A percentile compares a stretch with the other conserved stretches of the same genome.
phyloP scores from a whole-genome alignment of 2,113 vertebrate genomes.

The Myotis yumanensis region DNA sequence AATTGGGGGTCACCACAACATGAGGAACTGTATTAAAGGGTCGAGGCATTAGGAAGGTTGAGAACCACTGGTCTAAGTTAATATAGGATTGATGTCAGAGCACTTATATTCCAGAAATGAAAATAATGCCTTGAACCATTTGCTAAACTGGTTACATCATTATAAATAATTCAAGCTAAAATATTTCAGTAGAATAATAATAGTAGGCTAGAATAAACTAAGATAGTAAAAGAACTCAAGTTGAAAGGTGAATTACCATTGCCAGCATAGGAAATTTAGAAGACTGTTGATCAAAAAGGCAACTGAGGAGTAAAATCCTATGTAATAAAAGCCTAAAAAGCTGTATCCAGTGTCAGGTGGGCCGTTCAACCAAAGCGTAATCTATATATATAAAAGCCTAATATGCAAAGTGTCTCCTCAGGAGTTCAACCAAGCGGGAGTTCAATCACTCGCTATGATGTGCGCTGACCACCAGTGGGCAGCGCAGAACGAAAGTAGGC shows the following conservation, averaged over 20 bases:
- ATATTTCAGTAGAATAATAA: conserved; percentile 49
- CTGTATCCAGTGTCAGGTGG: too few relatives aligned
- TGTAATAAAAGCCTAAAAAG: too few relatives aligned
- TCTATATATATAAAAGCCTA: too few relatives aligned
- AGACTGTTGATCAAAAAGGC: conserved; percentile 12
- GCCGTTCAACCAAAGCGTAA: too few relatives aligned
- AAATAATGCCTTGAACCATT: background rate
- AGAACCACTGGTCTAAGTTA: background rate
- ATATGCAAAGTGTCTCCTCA: too few relatives aligned
- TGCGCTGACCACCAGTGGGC: too few relatives aligned
- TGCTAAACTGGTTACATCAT: conserved; percentile 12
- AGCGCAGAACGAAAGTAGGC: too few relatives aligned
- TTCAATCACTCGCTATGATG: too few relatives aligned
- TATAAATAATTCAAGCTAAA: conserved; percentile 57
- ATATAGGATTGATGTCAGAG: background rate
- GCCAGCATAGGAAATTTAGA: conserved; percentile 1
- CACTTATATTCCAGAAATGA: conserved; percentile 39
- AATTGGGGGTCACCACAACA: too few relatives aligned
- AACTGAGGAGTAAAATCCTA: background rate
- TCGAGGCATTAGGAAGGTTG: too few relatives aligned
- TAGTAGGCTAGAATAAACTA: background rate
- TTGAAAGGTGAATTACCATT: conserved; percentile 26
- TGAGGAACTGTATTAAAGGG: too few relatives aligned
- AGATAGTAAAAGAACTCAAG: conserved; percentile 15
- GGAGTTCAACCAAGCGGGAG: too few relatives aligned